Conservation (phyloP, 2,113 vertebrate genomes). For the Daubentonia madagascariensis region DNA sequence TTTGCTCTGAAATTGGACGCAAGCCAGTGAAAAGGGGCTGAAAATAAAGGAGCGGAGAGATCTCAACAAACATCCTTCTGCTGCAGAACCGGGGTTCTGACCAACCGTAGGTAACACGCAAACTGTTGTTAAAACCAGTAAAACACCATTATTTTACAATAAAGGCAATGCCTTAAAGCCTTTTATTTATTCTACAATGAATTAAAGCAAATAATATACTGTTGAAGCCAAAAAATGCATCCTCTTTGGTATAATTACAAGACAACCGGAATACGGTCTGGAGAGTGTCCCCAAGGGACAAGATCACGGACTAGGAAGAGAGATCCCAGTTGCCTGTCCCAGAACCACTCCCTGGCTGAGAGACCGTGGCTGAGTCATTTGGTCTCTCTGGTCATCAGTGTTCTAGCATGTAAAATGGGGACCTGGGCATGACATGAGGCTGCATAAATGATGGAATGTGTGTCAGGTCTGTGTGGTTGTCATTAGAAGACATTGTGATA, state of each 20-base stretch:
- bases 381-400: neutral
- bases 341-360: neutral
- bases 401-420: neutral
- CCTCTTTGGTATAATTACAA: neutral
- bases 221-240: neutral
- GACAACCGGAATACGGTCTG: neutral
- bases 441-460: rapidly evolving
- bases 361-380: rapidly evolving
- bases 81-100: neutral
- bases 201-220: neutral
- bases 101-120: rapidly evolving
- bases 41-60: neutral
- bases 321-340: neutral
- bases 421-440: neutral
- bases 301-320: no score
- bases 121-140: neutral
- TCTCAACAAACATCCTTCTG: neutral
- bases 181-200: neutral
- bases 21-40: neutral
- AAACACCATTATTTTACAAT: neutral
- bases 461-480: rapidly evolving
- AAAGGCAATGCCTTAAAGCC: neutral
- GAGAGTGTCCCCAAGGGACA: neutral
- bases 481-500: rapidly evolving
- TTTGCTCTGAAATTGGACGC: neutral